phyloP scores from a whole-genome alignment of 92 coral and sea anemone genomes.

The Isaurus tuberculatus region DNA sequence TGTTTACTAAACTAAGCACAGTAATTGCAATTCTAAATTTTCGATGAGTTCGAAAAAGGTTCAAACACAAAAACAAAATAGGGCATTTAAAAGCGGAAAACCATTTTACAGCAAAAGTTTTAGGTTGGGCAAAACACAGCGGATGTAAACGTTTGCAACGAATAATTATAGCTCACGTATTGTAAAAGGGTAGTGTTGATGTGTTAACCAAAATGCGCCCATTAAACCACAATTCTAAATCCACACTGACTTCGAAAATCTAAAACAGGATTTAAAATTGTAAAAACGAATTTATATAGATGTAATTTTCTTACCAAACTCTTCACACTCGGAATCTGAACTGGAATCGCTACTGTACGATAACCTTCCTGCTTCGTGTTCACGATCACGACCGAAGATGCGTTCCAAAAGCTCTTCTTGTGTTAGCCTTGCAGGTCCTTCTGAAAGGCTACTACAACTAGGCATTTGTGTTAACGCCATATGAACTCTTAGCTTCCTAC shows the following conservation, averaged over 20 bases:
- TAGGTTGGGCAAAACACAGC: no score
- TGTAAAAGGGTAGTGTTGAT: not conserved
- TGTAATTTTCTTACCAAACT: conserved; percentile 56
- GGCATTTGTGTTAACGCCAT: conserved; percentile 87
- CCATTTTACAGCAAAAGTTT: no score
- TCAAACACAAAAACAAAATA: no score
- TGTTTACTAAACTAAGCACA: no score
- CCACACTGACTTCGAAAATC: not conserved
- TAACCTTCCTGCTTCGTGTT: conserved; percentile 49
- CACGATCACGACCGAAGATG: conserved; percentile 74
- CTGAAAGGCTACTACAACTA: conserved; percentile 61
- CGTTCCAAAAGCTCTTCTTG: conserved; percentile 84
- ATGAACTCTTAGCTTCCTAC: conserved; percentile 13
- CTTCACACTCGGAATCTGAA: conserved; percentile 80
- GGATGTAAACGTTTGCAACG: no score
- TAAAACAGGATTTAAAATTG: not conserved
- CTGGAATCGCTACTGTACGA: conserved; percentile 69
- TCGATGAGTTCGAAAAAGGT: no score
- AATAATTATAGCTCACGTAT: no score
- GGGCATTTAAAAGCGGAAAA: no score
- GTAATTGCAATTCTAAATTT: no score
- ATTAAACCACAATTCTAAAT: not conserved
- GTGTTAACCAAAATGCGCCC: not conserved
- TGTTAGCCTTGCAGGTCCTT: conserved; percentile 64
- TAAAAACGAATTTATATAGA: no score